Conservation (phyloP, 2,888 invertebrate genomes). For the Acanthoscelides obtectus region DNA sequence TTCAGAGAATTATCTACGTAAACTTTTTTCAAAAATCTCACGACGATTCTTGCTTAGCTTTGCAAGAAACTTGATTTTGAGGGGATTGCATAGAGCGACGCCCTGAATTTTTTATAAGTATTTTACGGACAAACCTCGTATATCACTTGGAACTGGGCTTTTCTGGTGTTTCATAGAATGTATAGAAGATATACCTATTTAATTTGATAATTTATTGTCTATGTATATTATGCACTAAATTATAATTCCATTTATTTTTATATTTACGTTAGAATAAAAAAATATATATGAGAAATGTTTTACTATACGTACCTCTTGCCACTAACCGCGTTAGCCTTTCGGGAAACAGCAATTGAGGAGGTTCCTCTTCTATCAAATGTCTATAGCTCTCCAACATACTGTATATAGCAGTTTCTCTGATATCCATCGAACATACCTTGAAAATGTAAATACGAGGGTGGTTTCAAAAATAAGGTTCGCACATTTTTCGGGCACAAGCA, state of each 20-base stretch:
- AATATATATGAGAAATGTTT: not conserved
- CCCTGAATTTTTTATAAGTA: no score
- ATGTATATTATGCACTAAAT: not conserved
- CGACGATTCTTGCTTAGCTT: no score
- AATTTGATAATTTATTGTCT: slow-evolving; percentile 50
- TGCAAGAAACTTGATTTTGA: no score
- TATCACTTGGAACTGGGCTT: no score
- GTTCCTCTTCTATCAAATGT: slow-evolving; percentile 58
- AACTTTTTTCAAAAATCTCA: no score
- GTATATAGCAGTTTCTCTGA: slow-evolving; percentile 63
- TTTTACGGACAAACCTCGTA: no score
- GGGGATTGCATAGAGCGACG: no score
- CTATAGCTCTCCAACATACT: slow-evolving; percentile 56
- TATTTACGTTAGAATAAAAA: not conserved
- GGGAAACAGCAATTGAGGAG: slow-evolving; percentile 64
- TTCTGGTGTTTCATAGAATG: no score
- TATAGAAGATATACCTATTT: slow-evolving; percentile 52
- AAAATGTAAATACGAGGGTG: not conserved
- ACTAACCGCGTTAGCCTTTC: slow-evolving; percentile 65
- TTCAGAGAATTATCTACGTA: no score
- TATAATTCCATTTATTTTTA: not conserved
- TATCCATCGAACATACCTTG: slow-evolving; percentile 50
- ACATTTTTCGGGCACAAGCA: no score
- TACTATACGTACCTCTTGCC: slow-evolving; percentile 47
- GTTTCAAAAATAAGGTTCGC: no score